Conservation (phyloP, 2,888 invertebrate species). For the Platypus cylindrus region DNA sequence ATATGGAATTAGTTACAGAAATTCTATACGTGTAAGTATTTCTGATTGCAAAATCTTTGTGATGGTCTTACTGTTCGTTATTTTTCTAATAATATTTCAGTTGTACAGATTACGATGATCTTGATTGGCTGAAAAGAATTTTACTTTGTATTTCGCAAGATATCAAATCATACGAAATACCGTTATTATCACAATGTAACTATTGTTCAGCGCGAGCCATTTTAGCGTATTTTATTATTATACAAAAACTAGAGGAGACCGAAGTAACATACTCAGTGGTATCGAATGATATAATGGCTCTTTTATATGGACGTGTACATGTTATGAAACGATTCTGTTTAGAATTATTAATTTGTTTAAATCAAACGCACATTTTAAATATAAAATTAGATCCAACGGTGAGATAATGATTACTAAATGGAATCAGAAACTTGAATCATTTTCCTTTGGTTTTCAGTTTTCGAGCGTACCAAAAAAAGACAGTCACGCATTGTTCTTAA, state of each 20-base stretch:
- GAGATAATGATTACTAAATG: background rate
- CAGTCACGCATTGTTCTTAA: slow-evolving; percentile 20
- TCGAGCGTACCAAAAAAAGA: slow-evolving; percentile 9
- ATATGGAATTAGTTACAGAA: slow-evolving; percentile 27
- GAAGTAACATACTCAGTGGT: slow-evolving; percentile 20
- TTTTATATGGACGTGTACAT: slow-evolving; percentile 18
- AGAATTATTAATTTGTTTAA: slow-evolving; percentile 22
- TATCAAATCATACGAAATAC: slow-evolving; percentile 9
- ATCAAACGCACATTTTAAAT: slow-evolving; percentile 15
- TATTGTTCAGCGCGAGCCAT: slow-evolving; percentile 18
- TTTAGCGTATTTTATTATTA: slow-evolving; percentile 21
- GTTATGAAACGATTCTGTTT: slow-evolving; percentile 22
- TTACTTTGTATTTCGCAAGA: slow-evolving; percentile 16
- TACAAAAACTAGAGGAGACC: slow-evolving; percentile 23
- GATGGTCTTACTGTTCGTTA: background rate
- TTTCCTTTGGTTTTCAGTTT: background rate
- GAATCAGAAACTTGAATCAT: background rate
- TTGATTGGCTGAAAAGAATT: slow-evolving; percentile 18
- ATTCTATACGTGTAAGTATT: slow-evolving; percentile 23
- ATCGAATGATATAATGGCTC: slow-evolving; percentile 20
- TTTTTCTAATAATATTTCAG: slow-evolving; percentile 10
- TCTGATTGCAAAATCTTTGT: no score
- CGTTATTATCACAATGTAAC: slow-evolving; percentile 16
- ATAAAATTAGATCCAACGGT: slow-evolving; percentile 7
- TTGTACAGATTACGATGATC: slow-evolving; percentile 16